Evolutionary conservation across 2,113 vertebrate genomes (phyloP).

Genomic region (Dipodomys spectabilis): DNA sequence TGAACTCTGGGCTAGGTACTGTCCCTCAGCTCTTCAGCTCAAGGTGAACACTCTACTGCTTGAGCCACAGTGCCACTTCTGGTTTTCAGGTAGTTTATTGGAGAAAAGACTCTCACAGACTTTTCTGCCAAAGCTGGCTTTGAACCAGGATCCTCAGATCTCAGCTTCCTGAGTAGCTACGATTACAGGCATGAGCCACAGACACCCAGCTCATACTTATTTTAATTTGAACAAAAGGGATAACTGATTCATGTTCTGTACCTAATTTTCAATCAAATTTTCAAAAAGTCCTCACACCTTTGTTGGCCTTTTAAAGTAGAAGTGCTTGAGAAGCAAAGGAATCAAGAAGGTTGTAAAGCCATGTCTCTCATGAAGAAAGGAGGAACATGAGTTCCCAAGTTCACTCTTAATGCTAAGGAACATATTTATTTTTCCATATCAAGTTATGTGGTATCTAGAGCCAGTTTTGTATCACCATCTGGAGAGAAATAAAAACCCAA

Average conservation of each 20-base stretch:
- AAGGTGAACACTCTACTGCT: too few relatives aligned
- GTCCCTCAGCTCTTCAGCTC: too few relatives aligned
- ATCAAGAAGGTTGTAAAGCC: not conserved
- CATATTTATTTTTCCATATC: not conserved
- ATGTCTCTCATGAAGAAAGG: not conserved
- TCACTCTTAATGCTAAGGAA: not conserved
- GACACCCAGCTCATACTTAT: not conserved
- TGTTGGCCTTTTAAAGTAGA: not conserved
- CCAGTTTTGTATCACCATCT: not conserved
- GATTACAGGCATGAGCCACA: too few relatives aligned
- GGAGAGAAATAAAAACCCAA: not conserved
- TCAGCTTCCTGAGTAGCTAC: too few relatives aligned
- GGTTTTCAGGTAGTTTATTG: too few relatives aligned
- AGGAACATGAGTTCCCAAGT: not conserved
- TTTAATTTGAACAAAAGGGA: slow-evolving; percentile 19
- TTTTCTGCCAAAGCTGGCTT: too few relatives aligned
- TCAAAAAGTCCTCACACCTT: not conserved
- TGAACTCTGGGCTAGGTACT: too few relatives aligned
- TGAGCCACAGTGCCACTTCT: too few relatives aligned
- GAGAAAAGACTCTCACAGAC: too few relatives aligned
- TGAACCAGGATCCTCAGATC: too few relatives aligned
- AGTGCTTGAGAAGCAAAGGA: not conserved
- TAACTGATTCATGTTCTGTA: not conserved
- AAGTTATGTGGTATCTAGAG: not conserved
- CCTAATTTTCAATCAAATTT: not conserved